These are phyloP conservation scores for Tortricodes alternella DNA, from an alignment of 2,888 invertebrate species.

Conservation along the genomic window DNA sequence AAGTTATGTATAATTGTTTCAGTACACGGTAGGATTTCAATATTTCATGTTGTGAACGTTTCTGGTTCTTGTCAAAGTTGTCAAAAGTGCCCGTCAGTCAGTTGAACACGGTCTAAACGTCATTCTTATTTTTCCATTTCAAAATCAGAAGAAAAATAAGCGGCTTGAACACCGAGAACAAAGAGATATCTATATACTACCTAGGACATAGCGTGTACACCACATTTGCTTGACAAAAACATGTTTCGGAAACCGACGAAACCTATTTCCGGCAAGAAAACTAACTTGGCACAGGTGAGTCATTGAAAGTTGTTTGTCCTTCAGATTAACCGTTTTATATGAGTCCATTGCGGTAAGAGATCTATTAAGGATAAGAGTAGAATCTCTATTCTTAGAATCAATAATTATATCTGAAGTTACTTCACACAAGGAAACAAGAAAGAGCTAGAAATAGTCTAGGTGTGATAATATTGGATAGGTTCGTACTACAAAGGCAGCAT, in stretches of 20 bases:
- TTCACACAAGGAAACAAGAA: background rate
- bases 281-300: conserved; percentile 79
- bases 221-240: conserved; percentile 29
- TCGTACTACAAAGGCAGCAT: conserved; percentile 11
- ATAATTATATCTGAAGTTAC: background rate
- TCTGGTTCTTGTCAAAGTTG: background rate
- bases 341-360: conserved; percentile 12
- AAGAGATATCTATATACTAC: conserved; percentile 2
- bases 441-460: background rate
- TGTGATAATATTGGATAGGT: background rate
- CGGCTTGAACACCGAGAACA: conserved; percentile 11
- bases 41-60: background rate
- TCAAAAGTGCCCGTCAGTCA: background rate
- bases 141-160: conserved; percentile 25
- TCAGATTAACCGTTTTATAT: conserved; percentile 23
- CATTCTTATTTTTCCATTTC: conserved; percentile 25
- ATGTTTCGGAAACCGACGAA: conserved; percentile 59
- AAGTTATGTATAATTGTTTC: background rate
- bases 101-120: conserved; percentile 13
- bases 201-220: background rate
- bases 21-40: background rate
- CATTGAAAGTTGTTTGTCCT: conserved; percentile 59
- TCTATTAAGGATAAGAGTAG: background rate
- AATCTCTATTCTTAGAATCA: conserved; percentile 18
- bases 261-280: conserved; percentile 59